Percentiles rank a stretch among this genome's conserved stretches.
Conservation (phyloP, 2,888 invertebrate genomes). For the Boloria euphrosyne region DNA sequence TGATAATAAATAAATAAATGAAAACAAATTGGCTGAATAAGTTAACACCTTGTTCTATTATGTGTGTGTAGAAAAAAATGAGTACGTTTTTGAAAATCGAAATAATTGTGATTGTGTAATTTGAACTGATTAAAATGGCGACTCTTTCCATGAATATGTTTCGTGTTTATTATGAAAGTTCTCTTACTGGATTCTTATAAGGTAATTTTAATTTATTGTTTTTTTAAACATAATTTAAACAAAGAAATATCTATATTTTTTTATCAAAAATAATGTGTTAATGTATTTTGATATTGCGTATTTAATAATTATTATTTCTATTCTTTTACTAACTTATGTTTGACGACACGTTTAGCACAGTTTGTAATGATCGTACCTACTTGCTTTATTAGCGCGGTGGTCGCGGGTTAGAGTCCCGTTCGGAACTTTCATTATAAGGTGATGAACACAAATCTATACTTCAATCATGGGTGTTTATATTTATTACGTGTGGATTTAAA, state of each 20-base stretch:
- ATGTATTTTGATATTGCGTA: too few relatives aligned
- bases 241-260: not conserved
- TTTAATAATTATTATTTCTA: too few relatives aligned
- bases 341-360: too few relatives aligned
- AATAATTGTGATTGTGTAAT: conserved; percentile 20
- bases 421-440: too few relatives aligned
- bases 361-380: too few relatives aligned
- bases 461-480: too few relatives aligned
- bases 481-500: too few relatives aligned
- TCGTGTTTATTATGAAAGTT: conserved; percentile 1
- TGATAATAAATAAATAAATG: not conserved
- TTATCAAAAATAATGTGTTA: too few relatives aligned
- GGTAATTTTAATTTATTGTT: conserved; percentile 48
- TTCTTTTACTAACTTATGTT: too few relatives aligned
- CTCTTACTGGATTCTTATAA: conserved; percentile 64
- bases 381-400: too few relatives aligned
- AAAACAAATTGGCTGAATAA: not conserved
- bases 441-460: too few relatives aligned
- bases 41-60: not conserved
- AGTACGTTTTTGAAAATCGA: conserved; percentile 22
- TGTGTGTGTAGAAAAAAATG: conserved; percentile 16
- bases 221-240: not conserved
- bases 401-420: too few relatives aligned
- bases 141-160: conserved; percentile 22
- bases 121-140: conserved; percentile 21